Evolutionary conservation across 2,888 invertebrate species (phyloP), one percentile per base, ranked within the genome.

Genomic region (Phortica magna): DNA sequence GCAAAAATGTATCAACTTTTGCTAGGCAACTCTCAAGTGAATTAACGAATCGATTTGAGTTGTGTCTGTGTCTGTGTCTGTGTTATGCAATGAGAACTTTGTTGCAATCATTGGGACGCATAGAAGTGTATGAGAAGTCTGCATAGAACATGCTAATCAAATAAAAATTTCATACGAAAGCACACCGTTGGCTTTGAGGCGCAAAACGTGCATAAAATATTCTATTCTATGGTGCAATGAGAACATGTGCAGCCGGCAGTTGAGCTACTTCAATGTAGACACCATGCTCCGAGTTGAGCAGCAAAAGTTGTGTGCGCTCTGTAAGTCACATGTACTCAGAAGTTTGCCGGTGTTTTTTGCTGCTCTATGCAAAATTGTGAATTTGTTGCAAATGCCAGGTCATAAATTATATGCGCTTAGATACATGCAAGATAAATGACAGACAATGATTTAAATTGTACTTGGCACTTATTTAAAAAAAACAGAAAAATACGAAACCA

Each of bases 371-470:
- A 39, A 64, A 59, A 59, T 17, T 59, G 59, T 19, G n/a, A 12
- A 19, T 9, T 12, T 59, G 43, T 43, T 14, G 17, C 17, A 7
- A 43, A 68, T 55, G 55, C 22, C 55, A 55, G 14, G 53, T 17
- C 31, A 55, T 71, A 71, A 71, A 71, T 71, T 53, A 55, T 71
- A 55, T 31, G 17, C 31, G 22, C 53, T 22, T 19, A 70, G 55
- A 71, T 71, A 71, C 31, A 55, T 53, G 55, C 70, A 71, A 48
- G 64, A 71, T 71, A 57, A 59, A 74, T 77, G 74, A 77, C 55
- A 70, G 79, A 73, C 76, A 76, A 79, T 77, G 61, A 76, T 74
- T 80, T 72, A 77, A 74, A 76, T 75, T 78, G 70, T 19, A 68
- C 53, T 59, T 48, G 70, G 74, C 75, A 77, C 77, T 80, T 80